Evolutionary conservation across 2,888 invertebrate species (phyloP).

Genomic region (Yponomeuta cagnagella): DNA sequence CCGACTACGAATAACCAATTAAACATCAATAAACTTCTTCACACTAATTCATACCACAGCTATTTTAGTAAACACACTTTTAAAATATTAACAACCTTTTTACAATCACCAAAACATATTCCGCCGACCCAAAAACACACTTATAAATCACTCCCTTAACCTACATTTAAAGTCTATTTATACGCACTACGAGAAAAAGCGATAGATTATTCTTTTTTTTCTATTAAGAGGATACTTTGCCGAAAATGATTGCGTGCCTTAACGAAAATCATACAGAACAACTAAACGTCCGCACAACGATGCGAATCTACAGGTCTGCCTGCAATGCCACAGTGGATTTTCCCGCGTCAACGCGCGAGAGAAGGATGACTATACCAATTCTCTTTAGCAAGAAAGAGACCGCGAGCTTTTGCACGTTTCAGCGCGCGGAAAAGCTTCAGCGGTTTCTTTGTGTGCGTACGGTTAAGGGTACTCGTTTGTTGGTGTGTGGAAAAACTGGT

Average conservation of each 20-base stretch:
- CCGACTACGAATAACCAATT: no score
- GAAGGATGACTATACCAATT: conserved; percentile 29
- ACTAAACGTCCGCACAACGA: conserved; percentile 44
- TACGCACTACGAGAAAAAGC: background rate
- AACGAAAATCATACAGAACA: conserved; percentile 21
- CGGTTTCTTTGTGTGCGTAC: background rate
- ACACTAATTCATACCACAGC: background rate
- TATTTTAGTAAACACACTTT: background rate
- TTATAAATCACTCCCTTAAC: background rate
- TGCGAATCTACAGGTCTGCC: conserved; percentile 67
- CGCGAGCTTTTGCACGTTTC: conserved; percentile 21
- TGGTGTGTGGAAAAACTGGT: background rate
- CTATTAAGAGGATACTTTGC: background rate
- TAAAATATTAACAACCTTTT: background rate
- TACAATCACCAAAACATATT: conserved; percentile 7
- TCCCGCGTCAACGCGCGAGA: conserved; percentile 52
- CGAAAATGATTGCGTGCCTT: background rate
- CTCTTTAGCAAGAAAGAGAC: conserved; percentile 32
- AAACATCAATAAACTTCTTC: background rate
- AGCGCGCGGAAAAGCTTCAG: conserved; percentile 19
- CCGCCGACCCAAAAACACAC: background rate
- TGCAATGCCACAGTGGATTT: conserved; percentile 46
- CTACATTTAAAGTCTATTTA: background rate
- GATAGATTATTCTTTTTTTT: background rate
- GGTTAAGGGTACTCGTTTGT: background rate